Evolutionary conservation across 1,140 invertebrate species (phyloP), one percentile per base, ranked within the genome.

Genomic region (Radopholus similis): DNA sequence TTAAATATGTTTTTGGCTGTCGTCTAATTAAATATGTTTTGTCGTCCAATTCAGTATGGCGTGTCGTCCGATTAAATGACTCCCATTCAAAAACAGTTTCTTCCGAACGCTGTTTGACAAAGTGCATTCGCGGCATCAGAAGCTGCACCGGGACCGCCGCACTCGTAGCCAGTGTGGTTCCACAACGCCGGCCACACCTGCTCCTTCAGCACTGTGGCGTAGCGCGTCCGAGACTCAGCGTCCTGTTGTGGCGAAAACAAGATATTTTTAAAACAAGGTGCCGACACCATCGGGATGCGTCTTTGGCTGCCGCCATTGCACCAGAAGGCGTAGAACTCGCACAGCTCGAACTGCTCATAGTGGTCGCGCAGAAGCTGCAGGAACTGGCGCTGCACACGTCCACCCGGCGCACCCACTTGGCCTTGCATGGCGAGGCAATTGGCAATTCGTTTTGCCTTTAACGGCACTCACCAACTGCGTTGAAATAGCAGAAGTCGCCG

Each of bases 251-350:
- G n/a, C n/a, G n/a, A n/a, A n/a, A n/a, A n/a, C n/a, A n/a, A 1
- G 30, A 51, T 42, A 42, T 42, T 42, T 42, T 13, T 13, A 51
- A 51, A 15, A 0, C 23, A 47, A 4, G 5, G 4, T 47, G 44
- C 37, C 30, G 6, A 59, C 66, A n/a, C n/a, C 68, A 64, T 71
- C n/a, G 42, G 42, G 32, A 71, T 71, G 9, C 55, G 54, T 53
- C 58, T 30, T 32, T 64, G 38, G 11, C 28, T 23, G 13, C 66
- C 69, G 5, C 47, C 64, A 26, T 57, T 60, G 63, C 69, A 71
- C 69, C 69, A 71, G 62, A 71, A 71, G 11, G 69, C 57, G 38
- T 71, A 71, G 18, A 71, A 64, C 55, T 71, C 69, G 51, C 69
- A 71, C 4, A 71, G 37, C 35, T 71, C 69, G 38, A 71, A 71